These are phyloP conservation scores for Alentia gelatinosa DNA, from an alignment of 2,888 invertebrate species.

Conservation along the genomic window DNA sequence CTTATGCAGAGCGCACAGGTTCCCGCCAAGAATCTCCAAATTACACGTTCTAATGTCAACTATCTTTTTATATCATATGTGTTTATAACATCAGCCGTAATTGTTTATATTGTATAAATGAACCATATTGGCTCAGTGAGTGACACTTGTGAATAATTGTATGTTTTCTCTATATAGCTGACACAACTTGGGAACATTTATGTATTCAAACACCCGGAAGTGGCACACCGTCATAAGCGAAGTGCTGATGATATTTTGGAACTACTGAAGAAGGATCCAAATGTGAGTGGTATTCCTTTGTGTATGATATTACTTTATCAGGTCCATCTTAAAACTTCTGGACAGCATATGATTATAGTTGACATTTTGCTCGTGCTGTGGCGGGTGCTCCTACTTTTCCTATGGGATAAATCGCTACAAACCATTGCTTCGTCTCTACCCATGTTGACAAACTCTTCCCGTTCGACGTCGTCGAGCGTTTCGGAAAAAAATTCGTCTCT, in stretches of 20 bases:
- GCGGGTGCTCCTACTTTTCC: neutral
- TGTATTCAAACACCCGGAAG: conserved; percentile 68
- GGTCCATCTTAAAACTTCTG: neutral
- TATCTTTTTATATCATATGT: neutral
- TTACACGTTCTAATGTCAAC: neutral
- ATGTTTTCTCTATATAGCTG: conserved; percentile 60
- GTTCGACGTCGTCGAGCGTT: neutral
- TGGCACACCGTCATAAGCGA: conserved; percentile 71
- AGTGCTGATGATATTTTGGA: conserved; percentile 69
- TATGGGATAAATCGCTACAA: neutral
- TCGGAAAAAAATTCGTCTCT: neutral
- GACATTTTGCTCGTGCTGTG: neutral
- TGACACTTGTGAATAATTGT: neutral
- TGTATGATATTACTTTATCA: too few relatives aligned
- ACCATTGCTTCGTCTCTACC: neutral
- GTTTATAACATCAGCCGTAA: neutral
- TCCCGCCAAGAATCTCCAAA: neutral
- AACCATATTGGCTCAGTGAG: too few relatives aligned
- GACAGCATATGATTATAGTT: neutral
- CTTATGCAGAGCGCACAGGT: neutral
- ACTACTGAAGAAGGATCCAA: conserved; percentile 67
- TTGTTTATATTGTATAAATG: too few relatives aligned
- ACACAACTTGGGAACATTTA: conserved; percentile 64
- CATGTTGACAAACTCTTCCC: neutral
- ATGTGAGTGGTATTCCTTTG: too few relatives aligned